A percentile compares a stretch with the other conserved stretches of the same genome.
Evolutionary conservation across 2,113 vertebrate genomes (phyloP).

Genomic region (Vanacampus margaritifer): DNA sequence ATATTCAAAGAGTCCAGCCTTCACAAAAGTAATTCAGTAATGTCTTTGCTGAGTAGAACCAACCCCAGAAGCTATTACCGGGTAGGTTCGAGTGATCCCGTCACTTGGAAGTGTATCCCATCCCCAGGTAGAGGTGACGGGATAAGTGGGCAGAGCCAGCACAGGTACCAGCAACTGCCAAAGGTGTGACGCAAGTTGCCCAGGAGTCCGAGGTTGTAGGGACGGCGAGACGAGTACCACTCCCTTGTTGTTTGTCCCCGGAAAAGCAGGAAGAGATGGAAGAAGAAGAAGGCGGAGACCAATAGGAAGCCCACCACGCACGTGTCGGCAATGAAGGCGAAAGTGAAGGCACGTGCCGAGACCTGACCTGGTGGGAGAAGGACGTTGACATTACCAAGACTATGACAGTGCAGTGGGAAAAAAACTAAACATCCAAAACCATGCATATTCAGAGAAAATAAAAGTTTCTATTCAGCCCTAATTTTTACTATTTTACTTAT

Average conservation of each 20-base stretch:
- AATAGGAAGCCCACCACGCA: slow-evolving; percentile 83
- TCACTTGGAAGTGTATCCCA: slow-evolving; percentile 78
- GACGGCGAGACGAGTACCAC: slow-evolving; percentile 77
- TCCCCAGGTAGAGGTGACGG: slow-evolving; percentile 81
- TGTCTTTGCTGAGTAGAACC: background rate
- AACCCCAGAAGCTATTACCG: slow-evolving; percentile 26
- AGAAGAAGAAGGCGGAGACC: slow-evolving; percentile 82
- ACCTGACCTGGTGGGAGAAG: slow-evolving; percentile 74
- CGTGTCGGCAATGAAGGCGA: slow-evolving; percentile 85
- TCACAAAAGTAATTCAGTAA: background rate
- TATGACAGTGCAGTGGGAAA: background rate
- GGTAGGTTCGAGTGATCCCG: slow-evolving; percentile 65
- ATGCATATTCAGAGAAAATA: background rate
- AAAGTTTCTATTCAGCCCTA: background rate
- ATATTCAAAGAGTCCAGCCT: background rate
- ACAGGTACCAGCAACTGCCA: slow-evolving; percentile 79
- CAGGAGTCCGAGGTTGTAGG: slow-evolving; percentile 74
- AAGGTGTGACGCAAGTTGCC: slow-evolving; percentile 75
- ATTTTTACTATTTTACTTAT: background rate
- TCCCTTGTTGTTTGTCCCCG: slow-evolving; percentile 86
- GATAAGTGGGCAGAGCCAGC: slow-evolving; percentile 83
- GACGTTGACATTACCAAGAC: background rate
- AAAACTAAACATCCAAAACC: background rate
- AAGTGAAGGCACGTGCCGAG: slow-evolving; percentile 76
- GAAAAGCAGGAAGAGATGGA: slow-evolving; percentile 79